These are phyloP conservation scores for Noctilio leporinus DNA, from an alignment of 2,113 vertebrate genomes.

Conservation along the genomic window DNA sequence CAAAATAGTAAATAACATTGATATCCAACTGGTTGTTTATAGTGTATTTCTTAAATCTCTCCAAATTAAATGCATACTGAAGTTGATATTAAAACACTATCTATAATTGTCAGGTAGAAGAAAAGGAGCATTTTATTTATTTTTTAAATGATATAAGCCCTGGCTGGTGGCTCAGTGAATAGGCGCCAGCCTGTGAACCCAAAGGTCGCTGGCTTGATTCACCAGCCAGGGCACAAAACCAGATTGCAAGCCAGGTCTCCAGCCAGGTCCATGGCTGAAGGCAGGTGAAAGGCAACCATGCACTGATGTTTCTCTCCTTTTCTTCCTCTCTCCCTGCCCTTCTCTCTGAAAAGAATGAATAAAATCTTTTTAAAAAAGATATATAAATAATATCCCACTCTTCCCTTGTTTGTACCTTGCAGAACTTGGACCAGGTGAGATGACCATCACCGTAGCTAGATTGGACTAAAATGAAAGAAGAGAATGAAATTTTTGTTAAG, in stretches of 20 bases:
- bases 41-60: background rate
- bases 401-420: slow-evolving; percentile 82
- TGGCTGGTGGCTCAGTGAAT: too few species aligned
- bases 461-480: slow-evolving; percentile 80
- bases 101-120: background rate
- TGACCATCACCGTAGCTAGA: slow-evolving; percentile 86
- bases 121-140: background rate
- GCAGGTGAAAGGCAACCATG: too few species aligned
- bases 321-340: too few species aligned
- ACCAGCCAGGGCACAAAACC: too few species aligned
- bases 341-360: too few species aligned
- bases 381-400: background rate
- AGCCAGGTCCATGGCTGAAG: too few species aligned
- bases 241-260: too few species aligned
- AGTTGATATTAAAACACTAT: background rate
- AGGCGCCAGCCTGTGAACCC: too few species aligned
- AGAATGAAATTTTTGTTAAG: background rate
- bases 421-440: slow-evolving; percentile 95
- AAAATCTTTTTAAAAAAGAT: background rate
- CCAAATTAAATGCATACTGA: background rate
- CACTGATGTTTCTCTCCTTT: too few species aligned
- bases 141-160: too few species aligned
- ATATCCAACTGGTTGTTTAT: background rate
- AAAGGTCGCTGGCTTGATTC: too few species aligned
- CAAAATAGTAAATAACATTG: background rate